A percentile compares a stretch with the other conserved stretches of the same genome.
Conservation (phyloP, 2,113 vertebrate species). For the Bufo gargarizans region DNA sequence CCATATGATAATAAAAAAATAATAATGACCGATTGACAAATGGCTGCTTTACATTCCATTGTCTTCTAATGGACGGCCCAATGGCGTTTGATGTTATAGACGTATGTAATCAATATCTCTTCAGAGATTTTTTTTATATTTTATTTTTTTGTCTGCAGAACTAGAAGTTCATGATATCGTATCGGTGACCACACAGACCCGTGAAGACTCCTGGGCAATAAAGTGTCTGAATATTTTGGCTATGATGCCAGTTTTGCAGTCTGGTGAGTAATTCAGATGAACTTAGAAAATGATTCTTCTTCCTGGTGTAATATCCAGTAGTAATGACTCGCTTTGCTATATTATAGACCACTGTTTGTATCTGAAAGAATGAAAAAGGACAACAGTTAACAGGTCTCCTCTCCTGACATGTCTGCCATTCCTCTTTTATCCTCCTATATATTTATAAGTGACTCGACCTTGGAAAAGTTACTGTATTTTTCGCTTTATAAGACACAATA, state of each 20-base stretch:
- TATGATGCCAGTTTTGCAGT: slow-evolving; percentile 69
- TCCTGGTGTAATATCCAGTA: not conserved
- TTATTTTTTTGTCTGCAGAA: slow-evolving; percentile 59
- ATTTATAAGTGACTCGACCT: too few relatives aligned
- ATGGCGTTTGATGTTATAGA: not conserved
- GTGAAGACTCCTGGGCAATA: slow-evolving; percentile 73
- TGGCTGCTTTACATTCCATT: not conserved
- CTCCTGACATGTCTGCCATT: too few relatives aligned
- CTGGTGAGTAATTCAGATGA: slow-evolving; percentile 59
- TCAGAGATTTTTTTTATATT: not conserved
- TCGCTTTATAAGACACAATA: too few relatives aligned
- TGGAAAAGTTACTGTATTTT: too few relatives aligned
- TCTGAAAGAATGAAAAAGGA: not conserved
- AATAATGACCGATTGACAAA: not conserved
- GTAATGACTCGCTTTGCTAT: not conserved
- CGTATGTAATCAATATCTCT: not conserved
- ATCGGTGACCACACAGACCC: slow-evolving; percentile 59
- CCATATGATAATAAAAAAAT: not conserved
- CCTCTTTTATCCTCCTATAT: too few relatives aligned
- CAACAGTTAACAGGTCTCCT: too few relatives aligned
- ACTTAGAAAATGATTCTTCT: not conserved
- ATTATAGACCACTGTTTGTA: not conserved
- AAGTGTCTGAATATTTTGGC: slow-evolving; percentile 71
- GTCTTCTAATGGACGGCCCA: not conserved
- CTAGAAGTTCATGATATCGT: slow-evolving; percentile 73